Base-by-base conservation (phyloP, 2,888 invertebrate species). In the Ormyrus thymus region DNA sequence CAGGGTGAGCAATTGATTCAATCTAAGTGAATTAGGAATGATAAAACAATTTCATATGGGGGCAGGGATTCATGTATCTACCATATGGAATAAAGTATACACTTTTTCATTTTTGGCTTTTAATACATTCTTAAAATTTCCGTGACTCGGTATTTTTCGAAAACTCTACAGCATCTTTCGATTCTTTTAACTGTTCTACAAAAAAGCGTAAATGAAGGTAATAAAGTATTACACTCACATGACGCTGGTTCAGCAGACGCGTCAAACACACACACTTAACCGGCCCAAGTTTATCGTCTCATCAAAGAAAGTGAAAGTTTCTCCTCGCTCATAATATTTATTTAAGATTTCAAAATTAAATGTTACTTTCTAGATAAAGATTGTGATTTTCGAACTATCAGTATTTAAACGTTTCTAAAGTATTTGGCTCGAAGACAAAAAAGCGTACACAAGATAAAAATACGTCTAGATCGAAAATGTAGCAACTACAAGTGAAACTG, bases 11-110 rank as follows among this genome's bases (percentile, higher is more conserved):
- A 79, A 79, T 79, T 79, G 71, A 66, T 79, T 59, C 61, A 79
- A 79, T 79, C 15, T 61, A 71, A 75, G 56, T 76, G 71, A 76
- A 76, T 79, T 79, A 79, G 7, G 50, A 58, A 56, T 66, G 71
- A 79, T 76, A 71, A 79, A 78, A 76, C 66, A 71, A 72, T 62
- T 68, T 73, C 15, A 53, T 61, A 65, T 59, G 15, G 13, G 56
- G 46, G 45, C 46, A 55, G 15, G 15, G n/a, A n/a, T 51, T 15
- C 53, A 74, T 59, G 59, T 75, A 51, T 62, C 8, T 46, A 46
- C 58, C 65, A 64, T 74, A 58, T 65, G 74, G 69, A 50, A 61
- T 61, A n/a, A n/a, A 53, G 13, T 8, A 7, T 62, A 77, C 51
- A 58, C 10, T 10, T n/a, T 59, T 46, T 58, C 65, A 56, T 62